Conservation (phyloP, 1,140 invertebrate species). For the Berghia stephanieae region DNA sequence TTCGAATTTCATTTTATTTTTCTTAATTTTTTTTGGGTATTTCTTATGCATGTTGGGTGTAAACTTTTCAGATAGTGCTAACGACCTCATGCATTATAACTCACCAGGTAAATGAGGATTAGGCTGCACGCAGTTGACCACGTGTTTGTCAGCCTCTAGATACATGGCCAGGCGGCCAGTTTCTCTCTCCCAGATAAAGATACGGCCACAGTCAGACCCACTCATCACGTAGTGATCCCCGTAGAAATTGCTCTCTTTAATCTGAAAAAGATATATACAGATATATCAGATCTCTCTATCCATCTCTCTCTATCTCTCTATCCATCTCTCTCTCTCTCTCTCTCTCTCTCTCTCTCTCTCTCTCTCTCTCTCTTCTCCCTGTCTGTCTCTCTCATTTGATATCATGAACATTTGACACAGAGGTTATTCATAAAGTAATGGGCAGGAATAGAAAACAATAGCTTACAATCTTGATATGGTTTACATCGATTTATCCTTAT, state of each 20-base stretch:
- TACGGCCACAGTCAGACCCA: conserved; percentile 82
- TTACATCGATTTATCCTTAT: not conserved
- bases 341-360: no score
- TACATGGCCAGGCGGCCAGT: conserved; percentile 71
- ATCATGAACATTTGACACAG: no score
- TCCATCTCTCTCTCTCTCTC: no score
- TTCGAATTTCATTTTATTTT: not conserved
- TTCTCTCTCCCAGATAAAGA: conserved; percentile 64
- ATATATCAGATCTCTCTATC: no score
- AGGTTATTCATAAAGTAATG: no score
- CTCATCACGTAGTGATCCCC: conserved; percentile 84
- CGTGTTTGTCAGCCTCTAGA: conserved; percentile 84
- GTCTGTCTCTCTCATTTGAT: no score
- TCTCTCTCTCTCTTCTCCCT: no score
- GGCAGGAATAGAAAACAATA: no score
- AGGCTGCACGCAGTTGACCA: conserved; percentile 88
- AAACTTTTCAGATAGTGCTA: no score
- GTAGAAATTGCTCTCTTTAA: conserved; percentile 91
- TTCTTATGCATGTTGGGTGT: no score
- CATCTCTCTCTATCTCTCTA: no score
- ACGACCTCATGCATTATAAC: not conserved
- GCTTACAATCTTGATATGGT: no score
- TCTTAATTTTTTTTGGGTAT: not conserved
- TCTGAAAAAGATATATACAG: conserved; percentile 72
- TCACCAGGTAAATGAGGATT: conserved; percentile 79